phyloP scores from a whole-genome alignment of 2,113 vertebrate genomes.

The Athene noctua region DNA sequence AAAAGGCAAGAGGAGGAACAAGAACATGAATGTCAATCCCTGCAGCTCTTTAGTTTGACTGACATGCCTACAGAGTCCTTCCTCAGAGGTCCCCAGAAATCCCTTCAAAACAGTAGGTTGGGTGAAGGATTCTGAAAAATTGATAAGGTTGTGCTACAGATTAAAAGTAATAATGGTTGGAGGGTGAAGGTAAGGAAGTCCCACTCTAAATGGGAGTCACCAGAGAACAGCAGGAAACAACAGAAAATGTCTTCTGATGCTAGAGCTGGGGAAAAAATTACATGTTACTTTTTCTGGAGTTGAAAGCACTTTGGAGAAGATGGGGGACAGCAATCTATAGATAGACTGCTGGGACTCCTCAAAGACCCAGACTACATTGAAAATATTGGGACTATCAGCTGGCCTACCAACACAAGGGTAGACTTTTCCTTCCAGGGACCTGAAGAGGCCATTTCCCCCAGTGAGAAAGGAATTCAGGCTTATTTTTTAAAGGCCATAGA shows the following conservation, averaged over 20 bases:
- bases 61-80: neutral
- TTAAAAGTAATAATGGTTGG: neutral
- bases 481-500: neutral
- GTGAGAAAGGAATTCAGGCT: neutral
- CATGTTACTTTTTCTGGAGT: neutral
- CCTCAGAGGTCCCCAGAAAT: neutral
- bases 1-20: neutral
- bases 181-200: neutral
- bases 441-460: neutral
- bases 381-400: neutral
- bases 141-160: neutral
- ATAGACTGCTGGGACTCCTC: neutral
- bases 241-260: neutral
- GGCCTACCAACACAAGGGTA: neutral
- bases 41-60: neutral
- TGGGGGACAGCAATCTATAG: neutral
- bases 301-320: neutral
- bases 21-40: neutral
- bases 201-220: neutral
- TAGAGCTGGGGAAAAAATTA: neutral
- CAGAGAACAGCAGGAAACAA: neutral
- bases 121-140: neutral
- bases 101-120: neutral
- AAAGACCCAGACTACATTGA: neutral
- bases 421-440: neutral